phyloP scores from a whole-genome alignment of 1,140 invertebrate species.

The Drosophila azteca region DNA sequence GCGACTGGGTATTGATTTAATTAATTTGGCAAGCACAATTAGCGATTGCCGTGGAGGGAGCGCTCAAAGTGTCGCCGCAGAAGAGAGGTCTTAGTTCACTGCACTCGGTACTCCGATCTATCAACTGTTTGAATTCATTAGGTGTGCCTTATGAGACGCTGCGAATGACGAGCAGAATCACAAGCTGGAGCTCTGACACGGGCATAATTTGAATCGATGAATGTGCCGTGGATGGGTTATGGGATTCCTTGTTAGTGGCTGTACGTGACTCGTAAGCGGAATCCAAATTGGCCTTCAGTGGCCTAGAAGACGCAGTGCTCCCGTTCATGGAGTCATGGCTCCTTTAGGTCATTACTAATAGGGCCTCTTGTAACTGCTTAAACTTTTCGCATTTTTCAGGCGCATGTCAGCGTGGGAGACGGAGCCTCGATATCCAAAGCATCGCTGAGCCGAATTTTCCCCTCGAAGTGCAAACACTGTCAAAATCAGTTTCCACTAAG shows the following conservation, averaged over 20 bases:
- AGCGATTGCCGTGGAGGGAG: constrained; percentile 54
- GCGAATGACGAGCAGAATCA: constrained; percentile 61
- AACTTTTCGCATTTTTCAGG: constrained; percentile 43
- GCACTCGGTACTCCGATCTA: constrained; percentile 22
- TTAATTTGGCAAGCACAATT: constrained; percentile 76
- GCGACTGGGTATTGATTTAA: constrained; percentile 61
- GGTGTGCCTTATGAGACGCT: constrained; percentile 39
- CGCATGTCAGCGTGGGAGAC: not conserved
- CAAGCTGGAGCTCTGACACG: constrained; percentile 42
- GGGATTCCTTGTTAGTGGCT: constrained; percentile 12
- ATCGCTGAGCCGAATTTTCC: constrained; percentile 6
- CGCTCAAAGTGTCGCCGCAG: constrained; percentile 33
- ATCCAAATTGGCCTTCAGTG: constrained; percentile 18
- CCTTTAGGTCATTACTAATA: constrained; percentile 35
- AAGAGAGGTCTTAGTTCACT: constrained; percentile 25
- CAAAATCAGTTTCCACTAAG: constrained; percentile 58
- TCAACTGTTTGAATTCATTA: constrained; percentile 56
- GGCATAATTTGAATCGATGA: constrained; percentile 42
- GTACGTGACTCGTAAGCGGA: constrained; percentile 41
- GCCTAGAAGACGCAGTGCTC: constrained; percentile 12
- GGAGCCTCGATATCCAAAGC: constrained; percentile 5
- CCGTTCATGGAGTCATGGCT: constrained; percentile 25
- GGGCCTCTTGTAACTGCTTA: constrained; percentile 9
- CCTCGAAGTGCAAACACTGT: constrained; percentile 40
- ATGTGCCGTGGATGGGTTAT: constrained; percentile 30